Conservation (phyloP, 2,888 invertebrate genomes). For the Prosapia bicincta region DNA sequence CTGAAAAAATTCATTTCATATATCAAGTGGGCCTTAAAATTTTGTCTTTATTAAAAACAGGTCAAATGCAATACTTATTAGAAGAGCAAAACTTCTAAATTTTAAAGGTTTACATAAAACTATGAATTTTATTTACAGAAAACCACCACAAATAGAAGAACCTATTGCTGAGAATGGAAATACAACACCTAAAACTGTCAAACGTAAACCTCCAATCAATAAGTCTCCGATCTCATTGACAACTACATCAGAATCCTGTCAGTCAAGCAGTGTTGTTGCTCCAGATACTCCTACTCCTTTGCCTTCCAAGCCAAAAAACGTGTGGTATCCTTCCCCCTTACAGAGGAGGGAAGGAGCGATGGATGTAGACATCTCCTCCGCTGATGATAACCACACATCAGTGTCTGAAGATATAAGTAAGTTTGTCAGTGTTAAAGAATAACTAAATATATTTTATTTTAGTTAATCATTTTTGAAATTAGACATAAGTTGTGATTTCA, state of each 20-base stretch:
- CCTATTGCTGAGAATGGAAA: constrained; percentile 14
- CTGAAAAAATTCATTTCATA: no score
- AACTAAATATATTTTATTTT: no score
- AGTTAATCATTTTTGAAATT: no score
- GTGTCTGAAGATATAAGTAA: constrained; percentile 20
- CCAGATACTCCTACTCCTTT: not conserved
- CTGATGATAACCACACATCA: constrained; percentile 27
- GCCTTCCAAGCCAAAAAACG: constrained; percentile 29
- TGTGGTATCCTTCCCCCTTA: constrained; percentile 29
- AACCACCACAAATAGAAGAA: constrained; percentile 12
- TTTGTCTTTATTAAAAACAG: no score
- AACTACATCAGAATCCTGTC: not conserved
- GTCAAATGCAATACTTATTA: no score
- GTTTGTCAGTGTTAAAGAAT: not conserved
- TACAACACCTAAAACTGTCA: constrained; percentile 22
- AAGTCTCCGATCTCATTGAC: not conserved
- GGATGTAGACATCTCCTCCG: constrained; percentile 19
- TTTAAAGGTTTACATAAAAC: no score
- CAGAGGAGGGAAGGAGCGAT: constrained; percentile 29
- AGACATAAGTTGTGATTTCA: no score
- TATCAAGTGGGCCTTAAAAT: no score
- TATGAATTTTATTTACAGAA: constrained; percentile 18
- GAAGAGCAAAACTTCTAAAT: no score
- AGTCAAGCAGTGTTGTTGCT: not conserved
- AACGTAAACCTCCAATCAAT: constrained; percentile 10